Percentiles rank a stretch among this genome's conserved stretches.
These are phyloP conservation scores for Protophormia terraenovae DNA, from an alignment of 2,888 invertebrate species.

Conservation along the genomic window DNA sequence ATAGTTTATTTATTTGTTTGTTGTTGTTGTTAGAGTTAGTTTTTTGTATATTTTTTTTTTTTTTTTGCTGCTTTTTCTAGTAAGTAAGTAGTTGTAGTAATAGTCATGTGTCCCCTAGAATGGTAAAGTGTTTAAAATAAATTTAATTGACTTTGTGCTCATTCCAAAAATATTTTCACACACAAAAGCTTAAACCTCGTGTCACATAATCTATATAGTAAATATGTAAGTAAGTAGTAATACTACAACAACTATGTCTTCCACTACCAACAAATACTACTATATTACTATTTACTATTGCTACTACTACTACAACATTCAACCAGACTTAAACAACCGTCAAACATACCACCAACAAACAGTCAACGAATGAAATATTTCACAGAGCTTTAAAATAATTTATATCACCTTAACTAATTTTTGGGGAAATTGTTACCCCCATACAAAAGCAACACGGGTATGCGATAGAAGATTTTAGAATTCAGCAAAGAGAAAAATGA, in stretches of 20 bases:
- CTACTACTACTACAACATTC: slow-evolving; percentile 11
- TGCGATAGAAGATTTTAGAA: no score
- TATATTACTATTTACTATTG: slow-evolving; percentile 38
- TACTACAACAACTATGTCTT: slow-evolving; percentile 32
- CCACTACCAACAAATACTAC: slow-evolving; percentile 19
- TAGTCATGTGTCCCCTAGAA: slow-evolving; percentile 68
- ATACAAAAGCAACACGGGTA: no score
- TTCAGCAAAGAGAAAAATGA: no score
- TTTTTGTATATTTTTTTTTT: slow-evolving; percentile 14
- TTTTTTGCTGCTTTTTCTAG: background rate
- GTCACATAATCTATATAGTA: slow-evolving; percentile 65
- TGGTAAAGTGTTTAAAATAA: slow-evolving; percentile 69
- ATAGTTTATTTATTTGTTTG: slow-evolving; percentile 43
- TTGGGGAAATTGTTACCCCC: no score
- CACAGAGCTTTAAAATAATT: slow-evolving; percentile 20
- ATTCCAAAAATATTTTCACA: slow-evolving; percentile 77
- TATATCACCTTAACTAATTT: no score
- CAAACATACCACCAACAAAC: slow-evolving; percentile 58
- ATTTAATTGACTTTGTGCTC: slow-evolving; percentile 69
- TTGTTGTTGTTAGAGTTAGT: no score
- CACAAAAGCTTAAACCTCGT: slow-evolving; percentile 75
- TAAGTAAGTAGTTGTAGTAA: slow-evolving; percentile 52
- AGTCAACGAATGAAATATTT: slow-evolving; percentile 30
- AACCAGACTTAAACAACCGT: slow-evolving; percentile 35
- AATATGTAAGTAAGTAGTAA: no score